Percentiles rank a stretch among this genome's conserved stretches.
These are phyloP conservation scores for Limnothrissa miodon DNA, from an alignment of 2,113 vertebrate genomes.

Conservation along the genomic window DNA sequence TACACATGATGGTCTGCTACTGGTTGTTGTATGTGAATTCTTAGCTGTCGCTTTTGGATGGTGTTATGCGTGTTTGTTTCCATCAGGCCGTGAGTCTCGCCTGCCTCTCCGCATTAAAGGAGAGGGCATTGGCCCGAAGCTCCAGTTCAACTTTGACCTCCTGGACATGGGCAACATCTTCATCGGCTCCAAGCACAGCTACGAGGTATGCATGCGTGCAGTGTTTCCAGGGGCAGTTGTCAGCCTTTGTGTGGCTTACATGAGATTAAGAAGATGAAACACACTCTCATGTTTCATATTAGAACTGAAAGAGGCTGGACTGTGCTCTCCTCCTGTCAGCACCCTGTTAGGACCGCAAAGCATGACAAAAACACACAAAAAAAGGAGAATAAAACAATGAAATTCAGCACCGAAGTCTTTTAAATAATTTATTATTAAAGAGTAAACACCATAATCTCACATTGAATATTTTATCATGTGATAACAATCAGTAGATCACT, in stretches of 20 bases:
- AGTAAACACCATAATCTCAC: slow-evolving; percentile 15
- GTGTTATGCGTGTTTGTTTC: slow-evolving; percentile 39
- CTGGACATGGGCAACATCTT: slow-evolving; percentile 77
- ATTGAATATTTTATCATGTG: slow-evolving; percentile 20
- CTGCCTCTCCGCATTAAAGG: slow-evolving; percentile 78
- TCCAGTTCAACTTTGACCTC: slow-evolving; percentile 68
- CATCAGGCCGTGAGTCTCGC: slow-evolving; percentile 73
- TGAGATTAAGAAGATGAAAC: background rate
- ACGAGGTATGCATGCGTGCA: slow-evolving; percentile 70
- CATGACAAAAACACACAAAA: background rate
- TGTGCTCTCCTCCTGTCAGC: background rate
- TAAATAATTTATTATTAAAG: slow-evolving; percentile 31
- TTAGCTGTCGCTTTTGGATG: slow-evolving; percentile 22
- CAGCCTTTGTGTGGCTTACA: background rate
- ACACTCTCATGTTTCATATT: background rate
- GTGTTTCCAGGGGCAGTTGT: background rate
- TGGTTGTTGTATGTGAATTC: background rate
- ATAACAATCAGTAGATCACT: slow-evolving; percentile 31
- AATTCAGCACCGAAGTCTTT: slow-evolving; percentile 9
- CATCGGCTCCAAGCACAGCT: slow-evolving; percentile 64
- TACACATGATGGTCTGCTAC: background rate
- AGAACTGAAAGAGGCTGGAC: background rate
- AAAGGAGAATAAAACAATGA: background rate
- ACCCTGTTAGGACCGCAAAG: background rate
- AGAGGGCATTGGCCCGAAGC: slow-evolving; percentile 77